These are phyloP conservation scores for Falcunculus frontatus DNA, from an alignment of 2,113 vertebrate species.

Conservation along the genomic window DNA sequence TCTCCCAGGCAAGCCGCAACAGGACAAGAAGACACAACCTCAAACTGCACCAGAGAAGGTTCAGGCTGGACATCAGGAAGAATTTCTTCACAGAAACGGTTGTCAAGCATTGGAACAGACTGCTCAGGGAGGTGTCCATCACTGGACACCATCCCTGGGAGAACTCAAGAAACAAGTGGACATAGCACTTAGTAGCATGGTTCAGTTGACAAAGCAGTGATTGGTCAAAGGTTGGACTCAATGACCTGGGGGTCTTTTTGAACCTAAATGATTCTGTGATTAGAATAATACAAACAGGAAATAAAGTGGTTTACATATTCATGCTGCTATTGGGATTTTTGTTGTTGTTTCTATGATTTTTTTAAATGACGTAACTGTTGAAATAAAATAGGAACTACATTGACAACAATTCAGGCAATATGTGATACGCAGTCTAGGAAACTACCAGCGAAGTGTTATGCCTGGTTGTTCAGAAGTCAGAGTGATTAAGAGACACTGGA, in stretches of 20 bases:
- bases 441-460: constrained; percentile 11
- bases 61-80: background rate
- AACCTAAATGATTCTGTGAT: background rate
- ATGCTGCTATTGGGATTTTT: background rate
- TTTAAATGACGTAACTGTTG: background rate
- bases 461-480: constrained; percentile 30
- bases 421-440: constrained; percentile 10
- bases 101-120: background rate
- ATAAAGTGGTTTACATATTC: constrained; percentile 2
- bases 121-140: background rate
- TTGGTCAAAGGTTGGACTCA: background rate
- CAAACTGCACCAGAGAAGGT: background rate
- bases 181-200: background rate
- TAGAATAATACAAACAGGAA: background rate
- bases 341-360: background rate
- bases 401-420: constrained; percentile 1
- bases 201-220: background rate
- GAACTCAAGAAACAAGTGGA: background rate
- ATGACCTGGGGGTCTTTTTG: background rate
- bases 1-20: background rate
- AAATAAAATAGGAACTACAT: background rate
- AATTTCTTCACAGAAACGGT: background rate
- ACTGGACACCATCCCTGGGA: background rate
- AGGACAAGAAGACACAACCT: background rate
- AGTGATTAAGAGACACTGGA: background rate